Evolutionary conservation across 92 coral and sea anemone genomes (phyloP), one percentile per base, ranked within the genome.

Genomic region (Paramuricea clavata): DNA sequence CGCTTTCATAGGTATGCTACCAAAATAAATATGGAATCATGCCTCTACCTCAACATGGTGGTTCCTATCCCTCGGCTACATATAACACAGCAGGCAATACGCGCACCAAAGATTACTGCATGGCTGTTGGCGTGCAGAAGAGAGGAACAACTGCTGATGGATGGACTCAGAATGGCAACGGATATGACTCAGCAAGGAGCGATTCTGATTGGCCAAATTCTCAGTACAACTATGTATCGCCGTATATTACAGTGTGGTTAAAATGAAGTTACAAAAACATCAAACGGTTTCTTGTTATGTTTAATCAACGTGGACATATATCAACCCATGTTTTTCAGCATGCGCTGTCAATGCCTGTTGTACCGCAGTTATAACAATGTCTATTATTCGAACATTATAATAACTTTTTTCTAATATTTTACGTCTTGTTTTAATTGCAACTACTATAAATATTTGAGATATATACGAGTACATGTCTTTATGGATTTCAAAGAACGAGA

Each of bases 151-250:
- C 78, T 42, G 98, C 83, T 52, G 77, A 93, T 83, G 98, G 95
- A 62, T 95, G 98, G 98, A 22, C 85, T 9, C 94, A 95, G 81
- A 91, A 90, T 81, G 96, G 56, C 79, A 85, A 87, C 47, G 98
- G 94, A 8, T 93, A 85, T 36, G 98, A 95, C 67, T 83, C 92
- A 28, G 91, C 98, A 36, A 86, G 78, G 67, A 95, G 93, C 75
- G 91, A 93, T 83, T 82, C 91, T 82, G 98, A 93, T 89, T 95
- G 98, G 98, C 98, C 96, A 23, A 95, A 95, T 74, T 25, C 64
- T 10, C 13, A 72, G 8, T 81, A 83, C 92, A 83, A 73, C 57
- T 94, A 93, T 56, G 89, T 76, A 50, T 61, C 93, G 10, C 98
- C 96, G 21, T 80, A 83, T 62, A 57, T 95, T 69, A 88, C 93